Conservation (phyloP, 2,888 invertebrate genomes). For the Volucella inflata region DNA sequence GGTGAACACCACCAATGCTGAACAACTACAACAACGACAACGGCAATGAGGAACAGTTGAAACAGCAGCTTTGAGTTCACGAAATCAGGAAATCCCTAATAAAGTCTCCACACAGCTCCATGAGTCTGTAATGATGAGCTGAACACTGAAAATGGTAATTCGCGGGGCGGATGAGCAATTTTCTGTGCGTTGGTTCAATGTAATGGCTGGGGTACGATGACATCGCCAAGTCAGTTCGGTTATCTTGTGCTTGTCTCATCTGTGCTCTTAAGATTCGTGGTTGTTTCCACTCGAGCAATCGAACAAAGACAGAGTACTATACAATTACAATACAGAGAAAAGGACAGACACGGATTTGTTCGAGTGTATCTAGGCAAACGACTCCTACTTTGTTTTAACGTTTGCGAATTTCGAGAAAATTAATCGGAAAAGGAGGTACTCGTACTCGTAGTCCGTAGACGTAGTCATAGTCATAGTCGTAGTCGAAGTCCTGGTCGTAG, state of each 20-base stretch:
- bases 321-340: slow-evolving; percentile 7
- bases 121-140: slow-evolving; percentile 51
- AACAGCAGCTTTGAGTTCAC: slow-evolving; percentile 48
- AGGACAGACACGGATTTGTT: background rate
- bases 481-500: no score
- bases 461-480: no score
- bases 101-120: slow-evolving; percentile 51
- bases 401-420: slow-evolving; percentile 23
- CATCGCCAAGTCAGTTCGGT: slow-evolving; percentile 25
- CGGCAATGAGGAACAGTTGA: slow-evolving; percentile 13
- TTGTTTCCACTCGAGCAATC: slow-evolving; percentile 15
- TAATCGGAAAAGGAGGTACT: slow-evolving; percentile 61
- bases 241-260: background rate
- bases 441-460: no score
- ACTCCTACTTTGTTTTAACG: slow-evolving; percentile 11
- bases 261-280: background rate
- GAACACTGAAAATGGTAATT: slow-evolving; percentile 57
- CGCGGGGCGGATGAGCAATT: slow-evolving; percentile 62
- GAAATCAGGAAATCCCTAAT: slow-evolving; percentile 70
- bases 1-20: slow-evolving; percentile 1
- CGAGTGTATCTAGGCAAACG: background rate
- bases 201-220: slow-evolving; percentile 9
- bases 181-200: slow-evolving; percentile 40
- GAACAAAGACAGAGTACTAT: no score
- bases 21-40: slow-evolving; percentile 4